Percentiles rank a stretch among this genome's conserved stretches.
phyloP scores from a whole-genome alignment of 2,888 invertebrate genomes.

The Rhagium mordax region DNA sequence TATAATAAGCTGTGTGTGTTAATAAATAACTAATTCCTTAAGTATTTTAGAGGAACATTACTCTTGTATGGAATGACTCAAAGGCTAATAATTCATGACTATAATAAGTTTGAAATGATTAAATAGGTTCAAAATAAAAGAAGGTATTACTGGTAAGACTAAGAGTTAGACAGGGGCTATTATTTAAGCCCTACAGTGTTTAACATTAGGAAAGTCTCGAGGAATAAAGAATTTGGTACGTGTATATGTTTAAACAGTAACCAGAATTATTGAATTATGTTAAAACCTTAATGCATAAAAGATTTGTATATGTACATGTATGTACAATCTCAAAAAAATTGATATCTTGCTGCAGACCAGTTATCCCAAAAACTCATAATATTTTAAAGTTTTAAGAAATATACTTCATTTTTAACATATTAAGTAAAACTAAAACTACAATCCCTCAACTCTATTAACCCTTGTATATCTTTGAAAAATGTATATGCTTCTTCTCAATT shows the following conservation, averaged over 20 bases:
- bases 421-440: too few species aligned
- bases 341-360: too few species aligned
- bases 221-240: background rate
- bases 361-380: too few species aligned
- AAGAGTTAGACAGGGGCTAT: background rate
- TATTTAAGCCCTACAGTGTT: background rate
- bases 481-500: too few species aligned
- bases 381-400: too few species aligned
- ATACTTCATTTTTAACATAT: too few species aligned
- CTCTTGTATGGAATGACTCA: constrained; percentile 15
- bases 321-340: too few species aligned
- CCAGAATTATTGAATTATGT: background rate
- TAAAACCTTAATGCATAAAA: background rate
- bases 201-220: background rate
- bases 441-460: too few species aligned
- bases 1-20: constrained; percentile 39
- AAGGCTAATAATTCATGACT: background rate
- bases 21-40: constrained; percentile 38
- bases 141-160: background rate
- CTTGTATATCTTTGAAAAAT: too few species aligned
- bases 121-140: background rate
- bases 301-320: too few species aligned
- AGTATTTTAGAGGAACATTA: constrained; percentile 41
- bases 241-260: background rate
- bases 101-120: constrained; percentile 2